Evolutionary conservation across 1,140 invertebrate genomes (phyloP), one percentile per base, ranked within the genome.

Genomic region (Macrobrachium rosenbergii): DNA sequence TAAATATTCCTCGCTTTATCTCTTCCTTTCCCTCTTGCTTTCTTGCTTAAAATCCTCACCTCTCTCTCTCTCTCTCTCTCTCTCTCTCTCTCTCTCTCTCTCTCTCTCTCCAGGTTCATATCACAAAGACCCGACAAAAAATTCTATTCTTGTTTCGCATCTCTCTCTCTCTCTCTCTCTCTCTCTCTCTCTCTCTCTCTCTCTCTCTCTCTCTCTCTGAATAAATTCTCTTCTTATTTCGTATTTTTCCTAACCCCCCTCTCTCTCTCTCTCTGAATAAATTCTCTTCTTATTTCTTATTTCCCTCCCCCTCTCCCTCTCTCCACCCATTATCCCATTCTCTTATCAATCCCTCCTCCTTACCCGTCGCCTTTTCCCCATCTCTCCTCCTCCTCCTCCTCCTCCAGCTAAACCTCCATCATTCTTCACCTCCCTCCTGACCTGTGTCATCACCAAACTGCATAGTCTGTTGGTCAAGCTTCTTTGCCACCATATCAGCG

Each of bases 11-110:
- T 58, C 58, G 19, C 58, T 23, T 2, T 75, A 2, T 37, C 28
- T 37, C 28, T 2, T 37, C 28, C 14, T 73, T 21, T 73, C 69
- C 2, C 21, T 73, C 69, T 73, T 37, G 21, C 69, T n/a, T 62
- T 81, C 28, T 81, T 19, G 5, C 12, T 78, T 23, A 58, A 14
- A 58, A 0, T 58, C 76, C n/a, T n/a, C 11, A 14, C 19, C 76
- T 19, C 10, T 78, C 43, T 43, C 45, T 43, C 21, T 77, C 21
- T 52, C 23, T 12, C 21, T 52, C 45, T 37, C 78, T 28, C 45
- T 77, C 75, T 78, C 76, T 58, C 76, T 78, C 76, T 78, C 45
- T 58, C 45, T 14, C 19, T 78, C 52, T 78, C 52, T 16, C 76
- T 81, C 23, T 58, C 16, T 2, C n/a, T 7, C n/a, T 8, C 6